Evolutionary conservation across 2,888 invertebrate genomes (phyloP).

Genomic region (Meliscaeva auricollis): DNA sequence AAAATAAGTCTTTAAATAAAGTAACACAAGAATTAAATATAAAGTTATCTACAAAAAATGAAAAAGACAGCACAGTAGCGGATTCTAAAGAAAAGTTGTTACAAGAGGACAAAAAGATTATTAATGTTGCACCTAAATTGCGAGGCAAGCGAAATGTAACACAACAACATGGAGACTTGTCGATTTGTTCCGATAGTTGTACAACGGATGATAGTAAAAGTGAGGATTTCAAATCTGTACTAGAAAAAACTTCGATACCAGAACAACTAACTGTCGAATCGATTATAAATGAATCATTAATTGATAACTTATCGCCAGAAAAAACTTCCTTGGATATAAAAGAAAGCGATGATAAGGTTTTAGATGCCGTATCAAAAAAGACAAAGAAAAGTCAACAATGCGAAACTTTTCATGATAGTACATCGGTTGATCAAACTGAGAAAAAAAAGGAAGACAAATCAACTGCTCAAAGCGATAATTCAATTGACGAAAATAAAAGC

Average conservation of each 20-base stretch:
- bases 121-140: slow-evolving; percentile 82
- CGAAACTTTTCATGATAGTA: slow-evolving; percentile 75
- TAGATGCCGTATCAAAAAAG: slow-evolving; percentile 82
- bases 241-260: slow-evolving; percentile 36
- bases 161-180: slow-evolving; percentile 48
- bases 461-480: neutral
- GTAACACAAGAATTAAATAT: slow-evolving; percentile 29
- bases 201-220: slow-evolving; percentile 63
- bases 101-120: slow-evolving; percentile 77
- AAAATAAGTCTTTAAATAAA: slow-evolving; percentile 34
- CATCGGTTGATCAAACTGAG: slow-evolving; percentile 9
- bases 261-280: slow-evolving; percentile 39
- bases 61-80: slow-evolving; percentile 9
- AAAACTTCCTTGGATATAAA: slow-evolving; percentile 54
- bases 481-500: slow-evolving; percentile 16
- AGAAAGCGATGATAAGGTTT: slow-evolving; percentile 80
- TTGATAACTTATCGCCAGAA: slow-evolving; percentile 19
- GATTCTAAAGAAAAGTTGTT: slow-evolving; percentile 20
- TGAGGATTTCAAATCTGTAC: slow-evolving; percentile 58
- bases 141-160: slow-evolving; percentile 80
- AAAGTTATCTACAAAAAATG: slow-evolving; percentile 53
- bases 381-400: slow-evolving; percentile 83
- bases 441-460: slow-evolving; percentile 39
- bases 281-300: slow-evolving; percentile 7
- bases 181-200: slow-evolving; percentile 60